phyloP scores from a whole-genome alignment of 2,113 vertebrate genomes.

The Zosterops lateralis region DNA sequence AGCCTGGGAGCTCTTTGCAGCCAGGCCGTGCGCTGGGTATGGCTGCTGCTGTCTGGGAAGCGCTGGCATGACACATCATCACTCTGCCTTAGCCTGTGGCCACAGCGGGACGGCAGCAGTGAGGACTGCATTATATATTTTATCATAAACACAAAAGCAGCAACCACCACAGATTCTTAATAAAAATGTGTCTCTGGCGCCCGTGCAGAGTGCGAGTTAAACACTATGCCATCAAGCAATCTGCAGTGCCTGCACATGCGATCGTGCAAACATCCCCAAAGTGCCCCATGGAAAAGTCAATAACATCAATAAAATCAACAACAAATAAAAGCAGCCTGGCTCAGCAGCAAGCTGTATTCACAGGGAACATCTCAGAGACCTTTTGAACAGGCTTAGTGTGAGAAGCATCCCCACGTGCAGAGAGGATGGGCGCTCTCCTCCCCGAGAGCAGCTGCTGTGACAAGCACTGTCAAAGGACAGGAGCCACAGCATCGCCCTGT shows the following conservation, averaged over 20 bases:
- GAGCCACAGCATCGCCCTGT: rapidly evolving
- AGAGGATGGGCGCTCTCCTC: background rate
- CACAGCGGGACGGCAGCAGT: background rate
- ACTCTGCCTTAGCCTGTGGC: background rate
- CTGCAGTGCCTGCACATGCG: background rate
- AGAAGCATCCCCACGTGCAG: background rate
- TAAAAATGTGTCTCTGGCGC: background rate
- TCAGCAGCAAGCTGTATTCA: background rate
- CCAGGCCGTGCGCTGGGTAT: rapidly evolving
- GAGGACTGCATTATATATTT: background rate
- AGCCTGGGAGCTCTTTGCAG: background rate
- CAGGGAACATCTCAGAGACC: background rate
- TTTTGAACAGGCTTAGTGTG: background rate
- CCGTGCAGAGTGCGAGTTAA: background rate
- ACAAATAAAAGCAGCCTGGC: constrained; percentile 1
- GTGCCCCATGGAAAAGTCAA: constrained; percentile 35
- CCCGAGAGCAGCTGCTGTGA: background rate
- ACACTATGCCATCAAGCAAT: background rate
- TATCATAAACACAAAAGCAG: constrained; percentile 39
- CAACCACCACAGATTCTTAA: background rate
- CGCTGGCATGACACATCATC: background rate
- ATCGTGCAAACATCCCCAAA: background rate
- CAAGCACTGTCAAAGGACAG: background rate
- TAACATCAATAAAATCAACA: constrained; percentile 35
- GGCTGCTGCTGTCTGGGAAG: background rate